Base-by-base conservation (phyloP, 1,140 invertebrate genomes). In the Trachymyrmex cornetzi region DNA sequence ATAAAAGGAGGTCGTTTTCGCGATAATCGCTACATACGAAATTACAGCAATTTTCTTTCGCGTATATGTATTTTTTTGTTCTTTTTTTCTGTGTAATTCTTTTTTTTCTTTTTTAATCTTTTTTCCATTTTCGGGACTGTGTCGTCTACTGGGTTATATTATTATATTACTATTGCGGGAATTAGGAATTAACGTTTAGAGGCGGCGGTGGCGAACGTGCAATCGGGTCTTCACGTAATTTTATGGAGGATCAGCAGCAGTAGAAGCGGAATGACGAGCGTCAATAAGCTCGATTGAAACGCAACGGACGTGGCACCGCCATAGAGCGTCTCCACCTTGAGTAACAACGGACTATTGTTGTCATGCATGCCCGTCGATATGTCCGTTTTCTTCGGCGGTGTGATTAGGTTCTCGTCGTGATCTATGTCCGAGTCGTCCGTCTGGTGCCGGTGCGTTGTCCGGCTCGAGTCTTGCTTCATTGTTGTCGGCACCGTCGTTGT, bases 201-300 rank as follows among this genome's bases (percentile, higher is more conserved):
- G 57, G 22, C 38, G 59, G 12, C 9, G 44, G 1, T 22, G n/a
- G 14, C 50, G 16, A 22, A 67, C 24, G 55, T 22, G 64, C 27
- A 44, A 80, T 89, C 57, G 63, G 85, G 22, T 16, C 71, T 95
- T 95, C 94, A 95, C 93, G 94, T 94, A 48, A 94, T 91, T 86
- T 89, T 93, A 64, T 91, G 85, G 27, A 93, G 67, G 38, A 87
- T 71, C 11, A 89, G 27, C 14, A 87, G 24, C 11, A 93, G 34
- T 19, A 88, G n/a, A n/a, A 77, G 53, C 59, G 90, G 27, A 2
- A 34, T 48, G 11, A 74, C 38, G 11, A 92, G 79, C 75, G 86
- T 77, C 19, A 85, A 12, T 2, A 93, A 38, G 59, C 61, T 88
- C 27, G 90, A 80, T 14, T 72, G 63, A n/a, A 79, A 5, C 48